Conservation (phyloP, 2,113 vertebrate genomes). For the Taxidea taxus region DNA sequence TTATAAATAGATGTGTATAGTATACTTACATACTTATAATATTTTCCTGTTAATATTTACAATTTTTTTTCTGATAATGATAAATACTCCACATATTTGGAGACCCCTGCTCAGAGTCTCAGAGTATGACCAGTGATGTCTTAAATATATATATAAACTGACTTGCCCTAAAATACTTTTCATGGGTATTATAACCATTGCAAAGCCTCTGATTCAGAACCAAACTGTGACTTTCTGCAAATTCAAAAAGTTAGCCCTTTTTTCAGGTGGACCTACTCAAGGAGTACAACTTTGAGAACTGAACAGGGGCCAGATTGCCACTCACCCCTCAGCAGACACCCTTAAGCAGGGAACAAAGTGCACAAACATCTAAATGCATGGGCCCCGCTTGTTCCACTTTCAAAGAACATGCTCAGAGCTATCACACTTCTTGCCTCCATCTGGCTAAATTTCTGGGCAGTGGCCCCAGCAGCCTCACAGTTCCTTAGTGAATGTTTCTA, state of each 20-base stretch:
- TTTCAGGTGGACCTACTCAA: not conserved
- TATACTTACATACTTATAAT: not conserved
- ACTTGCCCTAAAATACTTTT: not conserved
- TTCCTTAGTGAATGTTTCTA: not conserved
- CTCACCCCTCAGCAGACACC: not conserved
- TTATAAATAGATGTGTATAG: not conserved
- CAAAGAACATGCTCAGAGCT: not conserved
- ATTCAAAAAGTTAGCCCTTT: not conserved
- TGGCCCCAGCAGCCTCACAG: not conserved
- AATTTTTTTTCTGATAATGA: not conserved
- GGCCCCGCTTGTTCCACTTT: not conserved
- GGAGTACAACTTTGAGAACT: not conserved
- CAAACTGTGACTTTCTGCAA: not conserved
- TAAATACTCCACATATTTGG: not conserved
- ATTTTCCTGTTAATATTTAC: not conserved
- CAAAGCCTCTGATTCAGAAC: not conserved
- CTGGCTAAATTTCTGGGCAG: not conserved
- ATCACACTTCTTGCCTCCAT: not conserved
- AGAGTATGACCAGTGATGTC: not conserved
- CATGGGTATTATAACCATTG: not conserved
- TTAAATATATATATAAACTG: not conserved
- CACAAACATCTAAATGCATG: accelerated
- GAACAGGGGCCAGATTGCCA: not conserved
- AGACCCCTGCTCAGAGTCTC: not conserved
- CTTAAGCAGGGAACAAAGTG: not conserved